phyloP scores from a whole-genome alignment of 2,888 invertebrate species.

The Mythimna vitellina region DNA sequence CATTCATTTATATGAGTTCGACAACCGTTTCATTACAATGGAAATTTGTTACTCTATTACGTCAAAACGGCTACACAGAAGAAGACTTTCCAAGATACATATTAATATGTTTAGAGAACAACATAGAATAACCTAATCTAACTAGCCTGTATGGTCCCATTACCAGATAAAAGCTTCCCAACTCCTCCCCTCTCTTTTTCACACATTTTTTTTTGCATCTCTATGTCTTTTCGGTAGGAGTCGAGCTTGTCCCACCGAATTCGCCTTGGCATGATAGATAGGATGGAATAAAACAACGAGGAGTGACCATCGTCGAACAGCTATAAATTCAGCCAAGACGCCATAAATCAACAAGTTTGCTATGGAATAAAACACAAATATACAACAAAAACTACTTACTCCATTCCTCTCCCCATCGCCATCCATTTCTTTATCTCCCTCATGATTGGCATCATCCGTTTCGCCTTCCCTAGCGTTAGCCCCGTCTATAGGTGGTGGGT shows the following conservation, averaged over 20 bases:
- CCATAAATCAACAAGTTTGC: background rate
- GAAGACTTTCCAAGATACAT: background rate
- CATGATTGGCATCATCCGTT: constrained; percentile 82
- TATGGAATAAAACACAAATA: background rate
- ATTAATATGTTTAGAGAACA: background rate
- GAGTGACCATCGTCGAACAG: background rate
- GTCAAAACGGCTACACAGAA: background rate
- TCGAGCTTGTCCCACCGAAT: too few species aligned
- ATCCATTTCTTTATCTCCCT: constrained; percentile 86
- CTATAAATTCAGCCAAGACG: background rate
- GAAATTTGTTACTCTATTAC: background rate
- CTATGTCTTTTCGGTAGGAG: background rate
- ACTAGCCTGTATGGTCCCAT: background rate
- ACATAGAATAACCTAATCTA: background rate
- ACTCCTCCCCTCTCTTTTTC: background rate
- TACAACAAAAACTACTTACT: constrained; percentile 71
- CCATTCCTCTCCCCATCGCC: constrained; percentile 88
- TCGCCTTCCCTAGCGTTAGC: constrained; percentile 88
- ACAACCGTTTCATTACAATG: background rate
- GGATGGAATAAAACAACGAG: background rate
- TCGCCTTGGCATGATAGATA: background rate
- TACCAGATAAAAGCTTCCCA: background rate
- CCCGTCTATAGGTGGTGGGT: constrained; percentile 93
- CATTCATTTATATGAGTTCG: background rate
- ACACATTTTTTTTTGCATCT: background rate